Conservation (phyloP, 2,113 vertebrate species). For the Ophthalmolycus amberensis region DNA sequence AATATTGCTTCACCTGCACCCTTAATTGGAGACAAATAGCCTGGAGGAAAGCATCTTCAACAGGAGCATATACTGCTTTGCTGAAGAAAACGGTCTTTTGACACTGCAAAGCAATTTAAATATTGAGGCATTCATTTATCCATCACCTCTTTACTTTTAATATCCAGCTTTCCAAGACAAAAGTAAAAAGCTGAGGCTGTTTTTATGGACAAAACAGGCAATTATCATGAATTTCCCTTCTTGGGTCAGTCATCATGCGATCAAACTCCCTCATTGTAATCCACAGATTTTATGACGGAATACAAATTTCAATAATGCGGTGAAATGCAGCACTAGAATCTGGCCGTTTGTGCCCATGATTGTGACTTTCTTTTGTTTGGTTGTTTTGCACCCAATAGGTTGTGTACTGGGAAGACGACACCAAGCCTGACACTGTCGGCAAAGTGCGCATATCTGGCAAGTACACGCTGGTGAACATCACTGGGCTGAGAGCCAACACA, state of each 20-base stretch:
- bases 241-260: slow-evolving; percentile 32
- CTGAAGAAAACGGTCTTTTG: background rate
- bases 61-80: background rate
- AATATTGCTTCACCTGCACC: slow-evolving; percentile 41
- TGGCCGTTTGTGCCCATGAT: background rate
- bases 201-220: slow-evolving; percentile 1
- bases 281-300: slow-evolving; percentile 45
- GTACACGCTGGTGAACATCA: slow-evolving; percentile 88
- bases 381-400: slow-evolving; percentile 79
- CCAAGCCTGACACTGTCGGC: slow-evolving; percentile 89
- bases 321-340: slow-evolving; percentile 30
- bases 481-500: slow-evolving; percentile 87
- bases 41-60: slow-evolving; percentile 29
- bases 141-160: slow-evolving; percentile 1
- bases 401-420: slow-evolving; percentile 92
- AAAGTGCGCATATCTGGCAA: slow-evolving; percentile 90
- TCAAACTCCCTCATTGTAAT: slow-evolving; percentile 38
- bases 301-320: slow-evolving; percentile 42
- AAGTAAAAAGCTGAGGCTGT: slow-evolving; percentile 1
- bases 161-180: background rate
- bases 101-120: background rate
- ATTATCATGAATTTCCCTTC: slow-evolving; percentile 1
- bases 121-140: background rate
- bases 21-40: slow-evolving; percentile 49
- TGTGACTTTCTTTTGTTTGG: background rate